Base-by-base conservation (phyloP, 2,888 invertebrate genomes). In the Athalia circularis region DNA sequence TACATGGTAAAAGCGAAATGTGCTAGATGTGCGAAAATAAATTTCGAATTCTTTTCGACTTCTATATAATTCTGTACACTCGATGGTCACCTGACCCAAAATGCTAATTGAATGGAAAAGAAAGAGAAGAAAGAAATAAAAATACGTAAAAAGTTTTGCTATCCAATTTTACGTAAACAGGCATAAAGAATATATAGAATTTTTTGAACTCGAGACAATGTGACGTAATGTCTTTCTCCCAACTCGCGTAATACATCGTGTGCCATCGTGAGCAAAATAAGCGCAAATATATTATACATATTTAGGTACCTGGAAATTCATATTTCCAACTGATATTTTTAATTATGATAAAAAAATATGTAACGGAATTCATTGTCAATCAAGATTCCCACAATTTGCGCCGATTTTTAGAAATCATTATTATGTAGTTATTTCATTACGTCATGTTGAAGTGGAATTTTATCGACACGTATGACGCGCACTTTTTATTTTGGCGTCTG, bases 131-230 rank as follows among this genome's bases (percentile, higher is more conserved):
- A 48, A 65, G n/a, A 47, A 65, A 52, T 9, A 7, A 7, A 72
- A 57, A 29, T 29, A 29, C 29, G 29, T 29, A 29, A 29, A 29
- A 59, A 59, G 43, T 59, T 11, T 15, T 59, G 45, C 45, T 72
- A 72, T 59, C 72, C 57, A 72, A 47, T 72, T 72, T 72, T 70
- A 57, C 57, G 68, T 68, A 68, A 68, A 72, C 29, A 72, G 5
- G 72, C 13, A 59, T 72, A 57, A 59, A 47, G 57, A 72, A 47
- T 59, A 15, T 13, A 62, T 72, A 29, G 68, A 68, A 68, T 52
- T 67, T 67, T 11, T 15, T 5, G 67, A 67, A 68, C n/a, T 9
- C 52, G 7, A 13, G 7, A 29, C 29, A 52, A 15, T 54, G 54
- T 68, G 52, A 68, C 68, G 54, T 68, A 68, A 68, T 11, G 29